A percentile compares a stretch with the other conserved stretches of the same genome.
phyloP scores from a whole-genome alignment of 2,888 invertebrate species.

The Aproaerema taeniolella region DNA sequence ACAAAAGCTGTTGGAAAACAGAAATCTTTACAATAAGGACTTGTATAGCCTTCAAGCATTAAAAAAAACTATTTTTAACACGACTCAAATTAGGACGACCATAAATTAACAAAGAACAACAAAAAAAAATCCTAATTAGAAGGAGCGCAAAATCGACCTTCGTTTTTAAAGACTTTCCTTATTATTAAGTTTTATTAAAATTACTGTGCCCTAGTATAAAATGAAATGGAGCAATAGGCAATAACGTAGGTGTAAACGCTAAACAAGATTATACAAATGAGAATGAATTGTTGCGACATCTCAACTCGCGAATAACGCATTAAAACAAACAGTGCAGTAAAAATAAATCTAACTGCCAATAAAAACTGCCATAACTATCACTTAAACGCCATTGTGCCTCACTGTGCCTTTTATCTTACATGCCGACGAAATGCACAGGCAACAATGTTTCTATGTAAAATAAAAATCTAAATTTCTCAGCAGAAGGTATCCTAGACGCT shows the following conservation, averaged over 20 bases:
- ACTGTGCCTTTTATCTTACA: conserved; percentile 52
- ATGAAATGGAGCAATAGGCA: conserved; percentile 24
- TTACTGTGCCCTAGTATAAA: conserved; percentile 4
- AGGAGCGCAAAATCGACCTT: no score
- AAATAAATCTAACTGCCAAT: conserved; percentile 78
- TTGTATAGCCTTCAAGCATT: no score
- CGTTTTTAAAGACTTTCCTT: no score
- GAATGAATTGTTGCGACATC: conserved; percentile 58
- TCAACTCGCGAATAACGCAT: conserved; percentile 65
- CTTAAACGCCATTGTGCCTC: conserved; percentile 69
- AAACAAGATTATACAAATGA: conserved; percentile 44
- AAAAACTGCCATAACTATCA: conserved; percentile 78
- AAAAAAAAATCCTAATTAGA: no score
- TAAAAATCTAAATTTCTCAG: conserved; percentile 33
- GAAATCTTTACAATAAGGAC: no score
- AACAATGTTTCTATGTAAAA: conserved; percentile 47
- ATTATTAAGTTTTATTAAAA: no score
- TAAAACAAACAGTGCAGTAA: conserved; percentile 76
- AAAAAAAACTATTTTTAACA: no score
- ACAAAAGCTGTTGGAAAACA: no score
- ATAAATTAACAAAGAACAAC: no score
- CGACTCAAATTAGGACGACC: no score
- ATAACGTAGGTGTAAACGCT: conserved; percentile 33
- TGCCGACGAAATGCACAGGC: conserved; percentile 45
- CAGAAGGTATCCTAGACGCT: conserved; percentile 24